Base-by-base conservation (phyloP, 2,888 invertebrate species). In the Diaperis boleti region DNA sequence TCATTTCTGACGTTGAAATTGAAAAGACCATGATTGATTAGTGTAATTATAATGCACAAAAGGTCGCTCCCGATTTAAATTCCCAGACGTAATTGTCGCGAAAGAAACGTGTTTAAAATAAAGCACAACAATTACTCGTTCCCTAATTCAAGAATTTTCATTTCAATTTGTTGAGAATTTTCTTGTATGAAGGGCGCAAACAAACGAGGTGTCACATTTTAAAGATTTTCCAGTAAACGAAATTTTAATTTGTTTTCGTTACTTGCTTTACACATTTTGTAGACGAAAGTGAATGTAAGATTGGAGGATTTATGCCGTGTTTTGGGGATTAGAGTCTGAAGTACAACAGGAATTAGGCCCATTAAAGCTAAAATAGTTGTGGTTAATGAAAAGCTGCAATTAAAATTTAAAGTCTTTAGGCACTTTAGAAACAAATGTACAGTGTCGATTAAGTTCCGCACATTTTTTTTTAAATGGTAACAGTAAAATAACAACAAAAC, bases 41-140 rank as follows among this genome's bases (percentile, higher is more conserved):
- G 55, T 44, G 44, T 45, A 56, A 56, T 56, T 45, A 42, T 31
- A 26, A 44, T 22, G 18, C 13, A 56, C 31, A 35, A 45, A 56
- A 56, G 41, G 22, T 41, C 55, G 44, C 22, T 14, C 41, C 55
- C 17, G 22, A 42, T 41, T 56, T 14, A 56, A 35, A 44, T 56
- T 56, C 31, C 4, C 35, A 10, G 31, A 11, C 31, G 33, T 56
- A 56, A 56, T 44, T 56, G 56, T 20, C 13, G 11, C 11, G 18
- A 29, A 13, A n/a, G 17, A 55, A 17, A 55, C 56, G 56, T 56
- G 56, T 45, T 42, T 56, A 45, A 45, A 56, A 56, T 45, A 56
- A 45, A 56, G 35, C 20, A 56, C 15, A 45, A 56, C 56, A 56
- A 56, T 56, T 56, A 52, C 26, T 47, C 26, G 22, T 7, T 17